Base-by-base conservation (phyloP, 2,888 invertebrate species). In the Lasioglossum oenotherae region DNA sequence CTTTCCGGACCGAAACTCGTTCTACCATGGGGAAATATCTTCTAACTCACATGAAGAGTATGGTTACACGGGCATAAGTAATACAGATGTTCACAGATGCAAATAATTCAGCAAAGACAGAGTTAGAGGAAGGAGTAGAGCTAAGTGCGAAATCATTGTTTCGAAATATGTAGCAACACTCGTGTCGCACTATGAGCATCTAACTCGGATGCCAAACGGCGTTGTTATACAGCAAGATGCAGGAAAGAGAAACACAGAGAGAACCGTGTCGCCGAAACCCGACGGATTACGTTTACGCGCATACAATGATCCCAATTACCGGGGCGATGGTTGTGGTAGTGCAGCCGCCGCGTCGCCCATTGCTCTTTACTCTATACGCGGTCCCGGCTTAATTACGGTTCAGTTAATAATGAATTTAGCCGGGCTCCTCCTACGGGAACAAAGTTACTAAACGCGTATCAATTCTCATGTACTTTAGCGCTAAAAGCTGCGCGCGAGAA, bases 401-500 rank as follows among this genome's bases (percentile, higher is more conserved):
- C 69, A 38, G 69, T 69, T 69, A 41, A 69, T 69, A 69, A 69
- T 69, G 69, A 69, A 69, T 69, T 69, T 69, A 69, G 38, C 23
- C 23, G 23, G 38, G 38, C 69, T 69, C 69, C 69, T 69, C 69
- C 69, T 69, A 69, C n/a, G 69, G 69, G 69, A 69, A 69, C 69
- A n/a, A 69, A 69, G 69, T 69, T 69, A 69, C 69, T 23, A 38
- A 69, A 69, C 69, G 69, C 69, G 69, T 38, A 69, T 69, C 69
- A 69, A 69, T 69, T 69, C 19, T 60, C 46, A n/a, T 44, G 49
- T 38, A 38, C 69, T 69, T 69, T 69, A 41, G 23, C 38, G 35
- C 69, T 69, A 38, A 69, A 69, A 69, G 69, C 69, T 38, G 69
- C 38, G 12, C 38, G 23, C 38, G 38, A 38, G 35, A 35, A 69